Percentiles rank a stretch among this genome's conserved stretches.
Conservation (phyloP, 2,113 vertebrate genomes). For the Microtus oregoni region DNA sequence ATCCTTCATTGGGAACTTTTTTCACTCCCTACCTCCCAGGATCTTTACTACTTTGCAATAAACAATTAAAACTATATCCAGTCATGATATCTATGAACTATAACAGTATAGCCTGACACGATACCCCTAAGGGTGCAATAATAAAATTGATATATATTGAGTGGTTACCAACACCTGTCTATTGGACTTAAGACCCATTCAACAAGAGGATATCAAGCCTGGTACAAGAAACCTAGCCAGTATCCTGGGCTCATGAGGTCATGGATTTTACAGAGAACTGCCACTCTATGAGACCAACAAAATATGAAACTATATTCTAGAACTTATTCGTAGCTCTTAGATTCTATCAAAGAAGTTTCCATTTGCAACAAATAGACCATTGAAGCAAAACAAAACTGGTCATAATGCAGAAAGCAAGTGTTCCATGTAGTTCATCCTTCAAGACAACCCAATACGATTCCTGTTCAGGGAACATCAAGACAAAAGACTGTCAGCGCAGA, state of each 20-base stretch:
- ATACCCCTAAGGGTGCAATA: not conserved
- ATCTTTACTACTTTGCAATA: not conserved
- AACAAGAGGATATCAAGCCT: not conserved
- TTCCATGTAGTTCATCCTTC: not conserved
- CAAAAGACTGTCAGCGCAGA: not conserved
- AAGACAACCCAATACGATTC: not conserved
- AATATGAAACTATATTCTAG: not conserved
- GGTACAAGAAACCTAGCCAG: not conserved
- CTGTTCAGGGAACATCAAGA: not conserved
- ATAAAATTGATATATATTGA: not conserved
- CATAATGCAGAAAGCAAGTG: not conserved
- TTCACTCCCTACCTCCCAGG: not conserved
- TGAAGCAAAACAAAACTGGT: not conserved
- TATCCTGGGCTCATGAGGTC: not conserved
- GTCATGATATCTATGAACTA: not conserved
- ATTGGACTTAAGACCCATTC: not conserved
- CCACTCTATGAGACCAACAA: not conserved
- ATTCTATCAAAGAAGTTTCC: not conserved
- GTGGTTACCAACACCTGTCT: no score
- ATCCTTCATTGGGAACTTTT: conserved; percentile 1
- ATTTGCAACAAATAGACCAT: not conserved
- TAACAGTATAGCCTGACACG: not conserved
- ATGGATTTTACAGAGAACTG: no score
- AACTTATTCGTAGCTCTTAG: not conserved
- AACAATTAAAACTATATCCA: no score